These are phyloP conservation scores for Pedionomus torquatus DNA, from an alignment of 2,113 vertebrate genomes.

Conservation along the genomic window DNA sequence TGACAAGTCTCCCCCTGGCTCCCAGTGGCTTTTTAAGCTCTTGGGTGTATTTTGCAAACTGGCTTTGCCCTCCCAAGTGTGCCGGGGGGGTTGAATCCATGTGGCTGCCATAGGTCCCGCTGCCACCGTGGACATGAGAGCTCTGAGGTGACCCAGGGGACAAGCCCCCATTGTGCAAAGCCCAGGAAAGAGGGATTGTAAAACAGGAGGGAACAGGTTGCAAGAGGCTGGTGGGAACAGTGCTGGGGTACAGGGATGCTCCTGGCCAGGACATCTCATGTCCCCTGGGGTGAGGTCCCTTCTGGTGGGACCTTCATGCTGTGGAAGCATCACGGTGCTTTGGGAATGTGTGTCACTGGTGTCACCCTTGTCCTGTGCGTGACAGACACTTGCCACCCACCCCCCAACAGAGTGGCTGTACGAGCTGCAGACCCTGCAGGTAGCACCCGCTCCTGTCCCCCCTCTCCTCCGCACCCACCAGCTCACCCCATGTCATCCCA, in stretches of 20 bases:
- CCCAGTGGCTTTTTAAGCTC: neutral
- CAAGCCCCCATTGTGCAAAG: fast-evolving
- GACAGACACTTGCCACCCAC: fast-evolving
- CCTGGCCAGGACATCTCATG: fast-evolving
- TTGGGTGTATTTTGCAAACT: neutral
- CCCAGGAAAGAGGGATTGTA: fast-evolving
- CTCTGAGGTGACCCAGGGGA: neutral
- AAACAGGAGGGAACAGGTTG: neutral
- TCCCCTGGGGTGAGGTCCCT: neutral
- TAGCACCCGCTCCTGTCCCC: neutral
- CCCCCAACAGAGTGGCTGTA: fast-evolving
- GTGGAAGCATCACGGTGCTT: fast-evolving
- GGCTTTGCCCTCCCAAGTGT: fast-evolving
- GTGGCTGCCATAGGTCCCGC: neutral
- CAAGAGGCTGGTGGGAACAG: fast-evolving
- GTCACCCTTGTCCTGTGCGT: neutral
- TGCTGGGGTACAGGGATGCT: neutral
- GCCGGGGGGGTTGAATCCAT: neutral
- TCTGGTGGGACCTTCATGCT: neutral
- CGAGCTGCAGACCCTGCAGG: neutral
- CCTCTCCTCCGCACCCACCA: fast-evolving
- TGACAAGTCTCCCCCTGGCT: neutral
- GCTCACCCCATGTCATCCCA: neutral
- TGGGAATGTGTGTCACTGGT: neutral
- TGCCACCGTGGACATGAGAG: neutral